Evolutionary conservation across 2,797 vertebrate species (phyloP), one percentile per base, ranked within the genome.

Genomic region (Acropternis orthonyx): DNA sequence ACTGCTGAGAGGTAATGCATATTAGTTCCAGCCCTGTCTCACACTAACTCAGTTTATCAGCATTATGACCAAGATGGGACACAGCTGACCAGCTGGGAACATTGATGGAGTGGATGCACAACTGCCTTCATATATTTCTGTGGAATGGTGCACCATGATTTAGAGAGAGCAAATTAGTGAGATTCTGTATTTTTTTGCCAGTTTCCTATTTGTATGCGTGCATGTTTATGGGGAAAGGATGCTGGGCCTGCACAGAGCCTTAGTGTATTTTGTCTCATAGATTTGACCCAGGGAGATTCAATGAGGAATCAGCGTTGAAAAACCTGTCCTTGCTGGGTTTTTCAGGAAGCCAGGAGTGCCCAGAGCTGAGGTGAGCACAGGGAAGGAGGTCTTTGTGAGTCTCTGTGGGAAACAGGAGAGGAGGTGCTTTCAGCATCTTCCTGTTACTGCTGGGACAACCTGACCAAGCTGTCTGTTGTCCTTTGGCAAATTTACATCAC

Each of bases 251-350:
- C 24, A 74, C 24, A 61, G 77, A 75, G 26, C 36, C 28, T 76
- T 44, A 71, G 30, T 54, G 34, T 83, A 11, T 94, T 93, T 94
- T 24, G 14, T 91, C 16, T 67, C 52, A 14, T 83, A 99, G 99
- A 95, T 99, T 99, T 97, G 97, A 99, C 92, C 99, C 99, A 14
- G 98, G 98, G 92, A 98, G 99, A 92, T 99, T 99, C 96, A 97
- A 92, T 77, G 99, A 99, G n/a, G 98, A 99, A 51, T 97, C 97
- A 0, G 97, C 98, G 34, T 96, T 94, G 95, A 99, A 98, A 96
- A 99, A 98, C 92, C 98, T 99, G 93, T 98, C 98, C 48, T 97
- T 99, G 37, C 96, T 99, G 80, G 99, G 99, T 51, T 99, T 99
- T 97, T 99, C 98, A 9, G 99, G 99, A 92, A 98, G 97, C 74